These are phyloP conservation scores for Lysandra bellargus DNA, from an alignment of 2,888 invertebrate species.

Conservation along the genomic window DNA sequence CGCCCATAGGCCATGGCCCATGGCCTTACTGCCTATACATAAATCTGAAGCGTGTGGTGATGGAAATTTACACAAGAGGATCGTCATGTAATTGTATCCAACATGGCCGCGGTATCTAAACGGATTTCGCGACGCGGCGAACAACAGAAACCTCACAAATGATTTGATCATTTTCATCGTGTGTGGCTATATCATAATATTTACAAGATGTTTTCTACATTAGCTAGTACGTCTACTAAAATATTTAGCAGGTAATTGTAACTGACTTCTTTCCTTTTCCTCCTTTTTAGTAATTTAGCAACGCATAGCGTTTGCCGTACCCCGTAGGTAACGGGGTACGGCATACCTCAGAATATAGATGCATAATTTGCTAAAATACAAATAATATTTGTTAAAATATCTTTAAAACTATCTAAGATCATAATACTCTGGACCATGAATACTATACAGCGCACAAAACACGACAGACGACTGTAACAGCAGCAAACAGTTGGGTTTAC, in stretches of 20 bases:
- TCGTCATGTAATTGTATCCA: slow-evolving; percentile 7
- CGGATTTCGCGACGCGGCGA: slow-evolving; percentile 52
- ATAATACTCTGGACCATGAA: neutral
- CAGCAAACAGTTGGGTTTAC: neutral
- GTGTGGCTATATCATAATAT: slow-evolving; percentile 4
- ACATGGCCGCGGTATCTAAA: slow-evolving; percentile 47
- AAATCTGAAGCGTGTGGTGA: too few relatives aligned
- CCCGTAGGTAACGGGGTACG: too few relatives aligned
- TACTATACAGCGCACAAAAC: neutral
- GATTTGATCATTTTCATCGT: slow-evolving; percentile 57
- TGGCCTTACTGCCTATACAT: too few relatives aligned
- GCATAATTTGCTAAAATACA: neutral
- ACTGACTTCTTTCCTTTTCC: too few relatives aligned
- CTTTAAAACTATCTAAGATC: neutral
- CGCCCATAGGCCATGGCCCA: too few relatives aligned
- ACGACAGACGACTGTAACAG: neutral
- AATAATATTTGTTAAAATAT: neutral
- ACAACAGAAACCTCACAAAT: slow-evolving; percentile 62
- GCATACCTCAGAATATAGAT: too few relatives aligned
- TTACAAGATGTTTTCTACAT: neutral
- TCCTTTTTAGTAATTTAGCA: too few relatives aligned
- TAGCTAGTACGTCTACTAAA: neutral
- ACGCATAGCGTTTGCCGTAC: too few relatives aligned
- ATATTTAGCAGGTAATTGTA: too few relatives aligned
- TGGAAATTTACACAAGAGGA: neutral